phyloP scores from a whole-genome alignment of 2,113 vertebrate species.

The human region DNA sequence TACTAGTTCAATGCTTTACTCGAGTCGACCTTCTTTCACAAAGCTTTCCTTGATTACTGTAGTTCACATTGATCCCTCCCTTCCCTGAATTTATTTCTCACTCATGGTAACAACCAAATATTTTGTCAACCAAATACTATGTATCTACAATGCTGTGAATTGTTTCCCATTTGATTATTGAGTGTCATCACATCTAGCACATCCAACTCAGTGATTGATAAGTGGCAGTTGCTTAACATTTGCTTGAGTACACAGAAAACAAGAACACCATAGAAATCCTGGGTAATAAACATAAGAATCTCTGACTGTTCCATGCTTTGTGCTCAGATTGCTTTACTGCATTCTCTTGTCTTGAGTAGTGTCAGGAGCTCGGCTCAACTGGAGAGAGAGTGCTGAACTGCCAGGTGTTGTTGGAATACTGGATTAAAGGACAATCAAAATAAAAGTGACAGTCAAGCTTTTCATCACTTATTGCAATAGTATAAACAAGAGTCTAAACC shows the following conservation, averaged over 20 bases:
- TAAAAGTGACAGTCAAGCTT: background rate
- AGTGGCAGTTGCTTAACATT: background rate
- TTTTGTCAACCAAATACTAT: conserved; percentile 7
- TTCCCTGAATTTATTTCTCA: background rate
- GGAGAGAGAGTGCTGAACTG: background rate
- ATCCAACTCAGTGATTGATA: conserved; percentile 1
- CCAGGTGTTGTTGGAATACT: background rate
- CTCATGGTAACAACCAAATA: background rate
- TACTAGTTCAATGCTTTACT: background rate
- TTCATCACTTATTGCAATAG: background rate
- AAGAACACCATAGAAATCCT: background rate
- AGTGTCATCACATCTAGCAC: background rate
- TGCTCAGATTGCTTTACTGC: background rate
- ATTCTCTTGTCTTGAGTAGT: background rate
- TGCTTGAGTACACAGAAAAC: background rate
- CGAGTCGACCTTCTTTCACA: background rate
- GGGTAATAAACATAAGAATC: background rate
- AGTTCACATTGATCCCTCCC: background rate
- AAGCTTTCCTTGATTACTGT: background rate
- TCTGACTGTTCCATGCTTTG: background rate
- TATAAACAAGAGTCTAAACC: background rate
- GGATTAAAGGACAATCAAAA: background rate
- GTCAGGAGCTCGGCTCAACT: background rate
- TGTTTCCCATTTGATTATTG: background rate
- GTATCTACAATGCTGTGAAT: background rate